Evolutionary conservation across 1,140 invertebrate genomes (phyloP).

Genomic region (Bombus sibiricus): DNA sequence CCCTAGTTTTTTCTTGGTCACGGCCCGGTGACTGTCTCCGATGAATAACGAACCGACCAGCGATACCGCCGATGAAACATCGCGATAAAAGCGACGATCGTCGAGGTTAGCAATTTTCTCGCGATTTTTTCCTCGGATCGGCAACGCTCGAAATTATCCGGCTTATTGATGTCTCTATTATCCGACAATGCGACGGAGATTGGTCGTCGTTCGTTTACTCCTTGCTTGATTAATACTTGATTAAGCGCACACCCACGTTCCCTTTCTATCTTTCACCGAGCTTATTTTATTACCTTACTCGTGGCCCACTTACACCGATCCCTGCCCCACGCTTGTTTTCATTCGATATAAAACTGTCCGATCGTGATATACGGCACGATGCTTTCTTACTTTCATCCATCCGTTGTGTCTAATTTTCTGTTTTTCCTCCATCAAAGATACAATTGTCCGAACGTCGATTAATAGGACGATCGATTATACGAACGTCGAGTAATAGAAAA

Average conservation of each 20-base stretch:
- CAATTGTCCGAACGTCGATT: neutral
- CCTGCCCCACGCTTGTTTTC: neutral
- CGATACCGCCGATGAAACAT: neutral
- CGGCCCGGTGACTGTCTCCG: neutral
- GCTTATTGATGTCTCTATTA: slow-evolving; percentile 39
- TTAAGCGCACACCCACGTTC: slow-evolving; percentile 42
- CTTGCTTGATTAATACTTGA: slow-evolving; percentile 40
- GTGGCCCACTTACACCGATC: slow-evolving; percentile 25
- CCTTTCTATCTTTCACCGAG: neutral
- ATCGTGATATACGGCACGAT: neutral
- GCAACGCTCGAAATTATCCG: slow-evolving; percentile 22
- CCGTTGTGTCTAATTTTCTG: neutral
- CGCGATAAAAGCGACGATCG: neutral
- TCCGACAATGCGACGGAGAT: slow-evolving; percentile 31
- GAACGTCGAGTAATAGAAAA: no score
- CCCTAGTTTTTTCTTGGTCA: neutral
- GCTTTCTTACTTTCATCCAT: neutral
- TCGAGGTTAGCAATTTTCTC: slow-evolving; percentile 13
- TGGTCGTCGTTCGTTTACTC: neutral
- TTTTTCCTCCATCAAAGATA: neutral
- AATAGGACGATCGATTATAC: neutral
- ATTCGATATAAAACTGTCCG: neutral
- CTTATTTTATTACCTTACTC: slow-evolving; percentile 28
- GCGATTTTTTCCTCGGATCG: neutral
- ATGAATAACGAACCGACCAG: neutral